Evolutionary conservation across 2,113 vertebrate genomes (phyloP).

Genomic region (Protobothrops flavoviridis): DNA sequence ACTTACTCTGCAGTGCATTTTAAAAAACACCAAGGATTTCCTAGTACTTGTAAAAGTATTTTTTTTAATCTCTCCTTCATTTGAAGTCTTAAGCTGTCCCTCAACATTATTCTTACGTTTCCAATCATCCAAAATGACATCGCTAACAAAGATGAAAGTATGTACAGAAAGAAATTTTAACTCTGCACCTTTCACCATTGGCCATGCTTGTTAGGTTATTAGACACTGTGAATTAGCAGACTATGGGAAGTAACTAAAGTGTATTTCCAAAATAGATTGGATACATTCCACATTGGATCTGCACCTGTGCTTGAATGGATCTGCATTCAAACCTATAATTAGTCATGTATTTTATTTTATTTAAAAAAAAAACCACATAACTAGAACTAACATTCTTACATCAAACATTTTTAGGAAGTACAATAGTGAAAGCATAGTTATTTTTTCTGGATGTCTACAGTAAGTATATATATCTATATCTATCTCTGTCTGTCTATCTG

Average conservation of each 20-base stretch:
- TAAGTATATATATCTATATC: too few relatives aligned
- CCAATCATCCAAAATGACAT: constrained; percentile 27
- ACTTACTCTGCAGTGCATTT: constrained; percentile 40
- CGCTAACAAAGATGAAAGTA: constrained; percentile 43
- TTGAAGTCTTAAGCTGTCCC: constrained; percentile 41
- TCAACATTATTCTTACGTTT: constrained; percentile 26
- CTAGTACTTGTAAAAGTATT: constrained; percentile 55
- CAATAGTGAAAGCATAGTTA: constrained; percentile 45
- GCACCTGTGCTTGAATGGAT: background rate
- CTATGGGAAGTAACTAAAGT: background rate
- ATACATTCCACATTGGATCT: background rate
- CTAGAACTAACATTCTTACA: background rate
- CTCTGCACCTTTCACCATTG: background rate
- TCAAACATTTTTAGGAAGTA: constrained; percentile 21
- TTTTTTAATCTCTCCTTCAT: constrained; percentile 54
- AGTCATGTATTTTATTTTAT: background rate
- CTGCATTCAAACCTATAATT: background rate
- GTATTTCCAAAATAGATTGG: background rate
- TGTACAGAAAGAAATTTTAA: constrained; percentile 15
- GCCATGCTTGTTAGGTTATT: background rate
- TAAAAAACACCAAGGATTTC: constrained; percentile 67
- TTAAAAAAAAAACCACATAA: background rate
- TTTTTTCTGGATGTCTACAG: constrained; percentile 14
- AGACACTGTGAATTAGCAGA: background rate
- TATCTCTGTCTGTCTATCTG: too few relatives aligned